A percentile compares a stretch with the other conserved stretches of the same genome.
Conservation (phyloP, 1,140 invertebrate species). For the Heliconius eleuchia region DNA sequence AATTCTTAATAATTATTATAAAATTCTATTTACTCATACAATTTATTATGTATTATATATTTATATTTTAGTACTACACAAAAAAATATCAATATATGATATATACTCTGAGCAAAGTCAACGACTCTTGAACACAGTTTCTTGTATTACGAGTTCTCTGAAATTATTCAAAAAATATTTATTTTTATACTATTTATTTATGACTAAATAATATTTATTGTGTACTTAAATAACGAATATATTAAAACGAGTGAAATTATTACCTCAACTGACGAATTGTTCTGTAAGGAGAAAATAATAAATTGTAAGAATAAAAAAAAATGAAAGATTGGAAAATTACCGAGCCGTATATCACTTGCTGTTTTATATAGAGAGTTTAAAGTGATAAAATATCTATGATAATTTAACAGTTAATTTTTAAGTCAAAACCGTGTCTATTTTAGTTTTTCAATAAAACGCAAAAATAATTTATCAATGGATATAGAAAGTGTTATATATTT, state of each 20-base stretch:
- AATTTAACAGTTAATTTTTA: too few species aligned
- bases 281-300: constrained; percentile 27
- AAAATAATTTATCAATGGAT: too few species aligned
- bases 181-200: constrained; percentile 15
- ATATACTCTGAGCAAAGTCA: constrained; percentile 62
- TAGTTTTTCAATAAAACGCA: too few species aligned
- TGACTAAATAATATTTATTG: not conserved
- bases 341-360: too few species aligned
- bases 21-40: too few species aligned
- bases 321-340: not conserved
- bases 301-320: not conserved
- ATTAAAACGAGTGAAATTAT: not conserved
- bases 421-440: too few species aligned
- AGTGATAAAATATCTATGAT: too few species aligned
- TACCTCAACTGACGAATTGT: constrained; percentile 23
- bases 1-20: too few species aligned
- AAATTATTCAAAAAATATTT: constrained; percentile 36
- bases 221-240: not conserved
- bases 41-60: not conserved
- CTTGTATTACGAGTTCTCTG: constrained; percentile 61
- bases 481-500: too few species aligned
- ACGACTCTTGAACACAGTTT: constrained; percentile 67
- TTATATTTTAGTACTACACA: not conserved
- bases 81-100: not conserved
- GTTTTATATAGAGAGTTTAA: too few species aligned